These are phyloP conservation scores for Papilio elwesi DNA, from an alignment of 2,888 invertebrate species.

Conservation along the genomic window DNA sequence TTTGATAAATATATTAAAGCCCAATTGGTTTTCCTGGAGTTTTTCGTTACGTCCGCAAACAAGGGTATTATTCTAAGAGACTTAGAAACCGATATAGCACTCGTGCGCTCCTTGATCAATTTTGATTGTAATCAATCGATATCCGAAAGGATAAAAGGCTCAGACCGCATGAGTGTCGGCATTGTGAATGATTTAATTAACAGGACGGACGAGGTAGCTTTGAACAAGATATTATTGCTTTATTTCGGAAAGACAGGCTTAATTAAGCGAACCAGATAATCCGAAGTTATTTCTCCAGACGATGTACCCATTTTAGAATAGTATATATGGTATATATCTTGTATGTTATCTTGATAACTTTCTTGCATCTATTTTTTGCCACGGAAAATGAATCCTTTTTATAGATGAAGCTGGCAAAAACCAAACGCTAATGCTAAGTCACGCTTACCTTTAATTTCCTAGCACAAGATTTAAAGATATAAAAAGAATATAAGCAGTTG, in stretches of 20 bases:
- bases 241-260: constrained; percentile 1
- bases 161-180: not conserved
- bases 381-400: too few relatives aligned
- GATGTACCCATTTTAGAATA: not conserved
- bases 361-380: too few relatives aligned
- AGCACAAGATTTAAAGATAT: too few relatives aligned
- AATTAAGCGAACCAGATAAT: constrained; percentile 18
- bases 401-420: too few relatives aligned
- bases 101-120: not conserved
- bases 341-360: too few relatives aligned
- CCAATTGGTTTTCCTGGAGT: too few relatives aligned
- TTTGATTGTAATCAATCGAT: not conserved
- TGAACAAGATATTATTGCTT: constrained; percentile 20
- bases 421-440: too few relatives aligned
- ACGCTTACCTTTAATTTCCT: too few relatives aligned
- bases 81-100: not conserved
- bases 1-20: too few relatives aligned
- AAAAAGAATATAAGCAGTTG: too few relatives aligned
- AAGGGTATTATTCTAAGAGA: not conserved
- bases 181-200: constrained; percentile 18
- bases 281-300: not conserved
- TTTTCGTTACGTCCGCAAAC: not conserved
- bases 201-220: constrained; percentile 19
- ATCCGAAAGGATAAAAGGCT: not conserved
- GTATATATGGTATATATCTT: not conserved